Base-by-base conservation (phyloP, 2,797 vertebrate species). In the Hyperoplus lanceolatus region DNA sequence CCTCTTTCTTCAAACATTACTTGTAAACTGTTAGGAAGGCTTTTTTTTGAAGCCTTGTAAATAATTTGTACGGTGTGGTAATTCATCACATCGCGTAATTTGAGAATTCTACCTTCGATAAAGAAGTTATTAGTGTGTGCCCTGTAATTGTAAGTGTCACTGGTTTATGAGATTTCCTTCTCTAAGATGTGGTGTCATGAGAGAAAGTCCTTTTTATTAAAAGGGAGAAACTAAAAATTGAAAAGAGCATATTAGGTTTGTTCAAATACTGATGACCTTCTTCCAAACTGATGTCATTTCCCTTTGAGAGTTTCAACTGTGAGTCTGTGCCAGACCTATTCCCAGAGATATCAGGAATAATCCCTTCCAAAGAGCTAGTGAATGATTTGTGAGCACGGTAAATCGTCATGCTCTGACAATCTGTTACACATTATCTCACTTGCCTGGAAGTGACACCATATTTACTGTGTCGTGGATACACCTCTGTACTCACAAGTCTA, bases 351-450 rank as follows among this genome's bases (percentile, higher is more conserved):
- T 84, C 57, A 67, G 58, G 42, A 74, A 85, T 89, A 77, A 75
- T 41, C 76, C 29, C 18, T 73, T 81, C 79, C 81, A 79, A 84
- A 81, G 56, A 71, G 55, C 79, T 77, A 74, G 89, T 91, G 62
- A 93, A 92, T 93, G 79, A 92, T 91, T 92, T 81, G 80, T 81
- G 67, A 89, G 70, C 70, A 58, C 5, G 14, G 71, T 86, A 84
- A 93, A 83, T 85, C 81, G 92, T 75, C 69, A 38, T 14, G 51
- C 70, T 56, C 60, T n/a, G 57, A 76, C 51, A 79, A 76, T 89
- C 81, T 89, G 92, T 92, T 91, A 91, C 77, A 89, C 69, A 91
- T 93, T 92, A 93, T 87, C 70, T 76, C 49, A 46, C 65, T 29
- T 83, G 83, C 69, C 79, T 84, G 84, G 64, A 86, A 75, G 53